Evolutionary conservation across 2,888 invertebrate species (phyloP), one percentile per base, ranked within the genome.

Genomic region (Caenorhabditis sulstoni): DNA sequence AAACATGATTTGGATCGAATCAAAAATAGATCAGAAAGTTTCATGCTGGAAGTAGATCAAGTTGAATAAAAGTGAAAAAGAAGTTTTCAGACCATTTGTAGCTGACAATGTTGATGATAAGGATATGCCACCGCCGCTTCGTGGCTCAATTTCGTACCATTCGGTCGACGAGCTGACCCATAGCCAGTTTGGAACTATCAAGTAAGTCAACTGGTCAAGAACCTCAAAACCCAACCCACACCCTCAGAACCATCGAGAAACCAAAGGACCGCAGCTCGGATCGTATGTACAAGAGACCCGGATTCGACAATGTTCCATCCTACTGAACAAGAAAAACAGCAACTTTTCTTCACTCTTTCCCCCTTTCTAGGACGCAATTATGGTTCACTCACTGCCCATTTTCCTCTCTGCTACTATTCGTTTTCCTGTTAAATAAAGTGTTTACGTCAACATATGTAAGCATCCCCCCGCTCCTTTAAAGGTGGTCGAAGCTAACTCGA

Each of bases 241-340:
- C 4, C 57, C 80, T 58, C 68, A 83, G 83, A 29, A 85, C 84
- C 3, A 73, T 90, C 22, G 88, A 88, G 37, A 73, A 74, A 20
- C 86, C 89, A 14, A 79, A 83, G 41, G 84, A 83, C 37, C 76
- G 81, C 62, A 83, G 78, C 22, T 87, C 90, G 37, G 86, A 88
- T 57, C 68, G 82, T 20, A 88, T 90, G 87, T 89, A 84, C 82
- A 83, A 84, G 39, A 75, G 89, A 49, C 90, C 90, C 44, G 88
- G 87, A 61, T 86, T 89, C 79, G 90, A 90, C 73, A 90, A 90
- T 64, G 89, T 90, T n/a, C 89, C 90, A 58, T 84, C 88, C 20
- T 90, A 90, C 62, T 84, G 71, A 73, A 37, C 16, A n/a, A 16
- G 37, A 20, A 45, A 14, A n/a, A n/a, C n/a, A n/a, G n/a, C n/a